A percentile compares a stretch with the other conserved stretches of the same genome.
phyloP scores from a whole-genome alignment of 2,113 vertebrate genomes.

The Chroicocephalus ridibundus region DNA sequence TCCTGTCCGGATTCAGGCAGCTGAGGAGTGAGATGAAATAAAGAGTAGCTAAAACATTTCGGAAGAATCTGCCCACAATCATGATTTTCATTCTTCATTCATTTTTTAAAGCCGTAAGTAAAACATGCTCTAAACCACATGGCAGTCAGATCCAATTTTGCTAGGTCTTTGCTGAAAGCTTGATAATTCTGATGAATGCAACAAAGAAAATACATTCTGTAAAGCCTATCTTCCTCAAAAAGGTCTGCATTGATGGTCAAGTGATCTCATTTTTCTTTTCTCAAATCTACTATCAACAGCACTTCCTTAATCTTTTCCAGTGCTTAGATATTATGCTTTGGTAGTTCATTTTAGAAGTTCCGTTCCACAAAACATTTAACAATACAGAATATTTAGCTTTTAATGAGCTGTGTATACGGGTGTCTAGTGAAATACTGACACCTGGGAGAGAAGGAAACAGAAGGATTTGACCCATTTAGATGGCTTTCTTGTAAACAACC shows the following conservation, averaged over 20 bases:
- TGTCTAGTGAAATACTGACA: neutral
- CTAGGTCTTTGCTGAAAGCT: neutral
- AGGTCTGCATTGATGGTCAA: neutral
- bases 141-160: neutral
- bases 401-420: neutral
- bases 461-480: neutral
- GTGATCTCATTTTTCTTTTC: neutral
- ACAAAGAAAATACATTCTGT: conserved; percentile 11
- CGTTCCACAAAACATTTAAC: neutral
- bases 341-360: neutral
- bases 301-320: neutral
- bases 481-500: neutral
- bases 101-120: conserved; percentile 38
- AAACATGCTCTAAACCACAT: conserved; percentile 40
- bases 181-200: conserved; percentile 6
- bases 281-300: neutral
- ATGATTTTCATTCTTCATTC: conserved; percentile 49
- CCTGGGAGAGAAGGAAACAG: neutral
- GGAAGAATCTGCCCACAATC: conserved; percentile 32
- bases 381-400: conserved; percentile 1
- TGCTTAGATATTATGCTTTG: neutral
- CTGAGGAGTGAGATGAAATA: conserved; percentile 11
- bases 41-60: conserved; percentile 8
- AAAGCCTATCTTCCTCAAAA: neutral
- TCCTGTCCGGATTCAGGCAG: neutral